A percentile compares a stretch with the other conserved stretches of the same genome.
Conservation (phyloP, 2,113 vertebrate species). For the Halichoeres trimaculatus region DNA sequence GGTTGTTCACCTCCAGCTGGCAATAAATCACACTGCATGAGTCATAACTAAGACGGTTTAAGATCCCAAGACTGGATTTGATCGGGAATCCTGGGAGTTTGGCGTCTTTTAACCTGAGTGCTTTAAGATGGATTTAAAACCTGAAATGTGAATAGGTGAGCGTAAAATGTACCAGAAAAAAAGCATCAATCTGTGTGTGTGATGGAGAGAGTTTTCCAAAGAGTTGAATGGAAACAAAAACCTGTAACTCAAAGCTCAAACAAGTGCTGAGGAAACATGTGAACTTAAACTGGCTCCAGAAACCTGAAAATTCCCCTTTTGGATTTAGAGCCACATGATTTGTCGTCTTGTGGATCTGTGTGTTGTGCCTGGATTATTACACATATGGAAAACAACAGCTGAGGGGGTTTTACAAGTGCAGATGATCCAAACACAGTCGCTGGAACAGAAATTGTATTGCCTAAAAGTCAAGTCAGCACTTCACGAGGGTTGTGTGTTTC, state of each 20-base stretch:
- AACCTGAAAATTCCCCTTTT: constrained; percentile 32
- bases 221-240: not conserved
- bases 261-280: constrained; percentile 13
- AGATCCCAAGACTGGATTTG: not conserved
- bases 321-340: constrained; percentile 25
- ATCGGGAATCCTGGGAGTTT: not conserved
- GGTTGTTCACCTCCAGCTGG: not conserved
- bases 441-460: constrained; percentile 42
- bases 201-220: not conserved
- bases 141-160: not conserved
- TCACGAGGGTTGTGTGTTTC: not conserved
- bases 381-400: constrained; percentile 1
- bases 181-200: not conserved
- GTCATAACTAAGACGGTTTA: not conserved
- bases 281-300: constrained; percentile 17
- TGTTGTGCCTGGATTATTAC: constrained; percentile 5
- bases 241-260: constrained; percentile 7
- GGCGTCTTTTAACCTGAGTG: not conserved
- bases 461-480: constrained; percentile 23
- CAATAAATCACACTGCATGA: not conserved
- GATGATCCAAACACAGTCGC: constrained; percentile 5
- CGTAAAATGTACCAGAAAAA: not conserved
- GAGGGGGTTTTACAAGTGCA: constrained; percentile 18
- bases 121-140: not conserved
- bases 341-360: not conserved